Evolutionary conservation across 2,888 invertebrate genomes (phyloP).

Genomic region (Tryphoninae sp.): DNA sequence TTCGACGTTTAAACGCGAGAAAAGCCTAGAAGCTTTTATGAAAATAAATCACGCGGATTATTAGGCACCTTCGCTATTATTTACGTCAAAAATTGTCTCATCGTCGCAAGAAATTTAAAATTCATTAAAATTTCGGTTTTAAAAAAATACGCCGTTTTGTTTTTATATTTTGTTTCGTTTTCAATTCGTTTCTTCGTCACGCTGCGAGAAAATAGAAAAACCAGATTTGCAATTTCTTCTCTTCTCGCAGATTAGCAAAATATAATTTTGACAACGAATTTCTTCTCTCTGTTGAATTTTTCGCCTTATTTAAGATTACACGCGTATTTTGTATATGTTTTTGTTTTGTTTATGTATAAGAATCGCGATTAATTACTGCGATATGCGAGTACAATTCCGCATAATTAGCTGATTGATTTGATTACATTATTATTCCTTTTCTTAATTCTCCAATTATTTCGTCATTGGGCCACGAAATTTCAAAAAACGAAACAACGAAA

Average conservation of each 20-base stretch:
- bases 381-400: slow-evolving; percentile 57
- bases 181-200: slow-evolving; percentile 44
- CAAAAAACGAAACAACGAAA: neutral
- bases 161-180: slow-evolving; percentile 32
- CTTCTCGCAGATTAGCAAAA: slow-evolving; percentile 69
- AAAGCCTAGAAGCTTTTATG: slow-evolving; percentile 62
- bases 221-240: neutral
- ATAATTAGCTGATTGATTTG: slow-evolving; percentile 58
- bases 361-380: slow-evolving; percentile 55
- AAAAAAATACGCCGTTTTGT: slow-evolving; percentile 71
- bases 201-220: neutral
- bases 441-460: neutral
- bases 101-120: neutral
- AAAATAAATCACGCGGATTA: slow-evolving; percentile 72
- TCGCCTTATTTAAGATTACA: slow-evolving; percentile 18
- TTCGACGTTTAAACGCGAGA: slow-evolving; percentile 10
- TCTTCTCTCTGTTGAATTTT: slow-evolving; percentile 57
- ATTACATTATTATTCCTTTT: slow-evolving; percentile 46
- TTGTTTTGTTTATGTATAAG: slow-evolving; percentile 17
- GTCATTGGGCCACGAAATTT: neutral
- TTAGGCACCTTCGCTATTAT: slow-evolving; percentile 65
- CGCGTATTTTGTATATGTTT: neutral
- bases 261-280: slow-evolving; percentile 68
- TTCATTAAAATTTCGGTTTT: slow-evolving; percentile 21
- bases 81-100: slow-evolving; percentile 12